A percentile compares a stretch with the other conserved stretches of the same genome.
These are phyloP conservation scores for Bujurquina vittata DNA, from an alignment of 2,113 vertebrate genomes.

Conservation along the genomic window DNA sequence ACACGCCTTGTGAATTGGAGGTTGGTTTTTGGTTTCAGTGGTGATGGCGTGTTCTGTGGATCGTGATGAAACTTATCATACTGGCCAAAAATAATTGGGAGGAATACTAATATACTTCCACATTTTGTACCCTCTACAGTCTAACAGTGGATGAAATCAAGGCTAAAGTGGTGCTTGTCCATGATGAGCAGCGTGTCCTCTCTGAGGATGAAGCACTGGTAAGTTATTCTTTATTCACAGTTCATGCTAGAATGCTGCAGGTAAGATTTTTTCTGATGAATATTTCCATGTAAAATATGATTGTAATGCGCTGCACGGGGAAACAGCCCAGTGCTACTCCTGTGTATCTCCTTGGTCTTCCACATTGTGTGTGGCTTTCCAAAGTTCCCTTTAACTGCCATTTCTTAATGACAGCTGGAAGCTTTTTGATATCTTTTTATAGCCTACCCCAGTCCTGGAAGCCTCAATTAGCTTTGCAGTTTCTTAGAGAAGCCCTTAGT, in stretches of 20 bases:
- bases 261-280: not conserved
- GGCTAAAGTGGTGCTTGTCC: constrained; percentile 56
- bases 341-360: not conserved
- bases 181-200: constrained; percentile 51
- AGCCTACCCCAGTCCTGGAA: not conserved
- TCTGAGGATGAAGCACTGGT: constrained; percentile 71
- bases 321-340: not conserved
- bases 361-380: not conserved
- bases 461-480: constrained; percentile 1
- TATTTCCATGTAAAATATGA: not conserved
- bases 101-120: not conserved
- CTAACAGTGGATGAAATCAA: constrained; percentile 73
- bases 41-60: not conserved
- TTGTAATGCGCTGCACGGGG: not conserved
- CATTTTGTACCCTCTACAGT: constrained; percentile 19
- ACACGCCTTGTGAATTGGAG: not conserved
- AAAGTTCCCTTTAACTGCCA: not conserved
- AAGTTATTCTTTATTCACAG: constrained; percentile 41
- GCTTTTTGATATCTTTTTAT: constrained; percentile 22
- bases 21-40: not conserved
- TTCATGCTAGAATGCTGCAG: not conserved
- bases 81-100: not conserved
- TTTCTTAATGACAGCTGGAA: constrained; percentile 11
- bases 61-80: not conserved
- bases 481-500: not conserved